Conservation (phyloP, 2,113 vertebrate species). For the Triplophysa rosa region DNA sequence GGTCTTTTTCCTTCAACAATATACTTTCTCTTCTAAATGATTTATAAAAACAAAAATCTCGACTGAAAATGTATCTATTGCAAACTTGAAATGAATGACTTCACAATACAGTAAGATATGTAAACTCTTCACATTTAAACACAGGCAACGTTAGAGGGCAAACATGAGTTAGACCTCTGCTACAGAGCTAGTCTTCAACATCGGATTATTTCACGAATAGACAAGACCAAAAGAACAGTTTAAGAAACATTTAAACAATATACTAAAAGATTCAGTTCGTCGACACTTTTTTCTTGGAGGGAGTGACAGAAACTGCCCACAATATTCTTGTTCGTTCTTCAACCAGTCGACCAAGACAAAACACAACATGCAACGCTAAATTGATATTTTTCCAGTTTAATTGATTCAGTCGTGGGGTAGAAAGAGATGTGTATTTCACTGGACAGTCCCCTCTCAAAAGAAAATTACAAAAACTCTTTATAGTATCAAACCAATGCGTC, state of each 20-base stretch:
- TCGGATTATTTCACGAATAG: constrained; percentile 51
- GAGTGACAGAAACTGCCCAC: constrained; percentile 28
- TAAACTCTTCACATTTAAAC: constrained; percentile 50
- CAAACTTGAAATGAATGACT: constrained; percentile 52
- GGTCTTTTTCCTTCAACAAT: constrained; percentile 23
- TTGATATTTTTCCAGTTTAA: constrained; percentile 69
- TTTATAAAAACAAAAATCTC: constrained; percentile 54
- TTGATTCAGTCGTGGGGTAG: constrained; percentile 75
- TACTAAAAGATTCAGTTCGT: constrained; percentile 31
- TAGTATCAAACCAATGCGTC: constrained; percentile 78
- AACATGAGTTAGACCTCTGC: constrained; percentile 44
- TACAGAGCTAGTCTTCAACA: constrained; percentile 45
- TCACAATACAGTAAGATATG: constrained; percentile 55
- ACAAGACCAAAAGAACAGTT: constrained; percentile 52
- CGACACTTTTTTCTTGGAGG: constrained; percentile 25
- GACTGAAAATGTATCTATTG: constrained; percentile 50
- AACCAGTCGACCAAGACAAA: constrained; percentile 39
- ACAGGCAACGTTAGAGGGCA: constrained; percentile 42
- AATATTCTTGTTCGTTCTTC: constrained; percentile 30
- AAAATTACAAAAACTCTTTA: constrained; percentile 75
- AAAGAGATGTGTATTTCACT: constrained; percentile 64
- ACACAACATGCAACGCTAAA: constrained; percentile 68
- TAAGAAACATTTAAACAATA: constrained; percentile 42
- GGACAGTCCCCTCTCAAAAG: constrained; percentile 71
- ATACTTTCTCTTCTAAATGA: constrained; percentile 47